Evolutionary conservation across 2,797 vertebrate genomes (phyloP).

Genomic region (Sus cebifrons): DNA sequence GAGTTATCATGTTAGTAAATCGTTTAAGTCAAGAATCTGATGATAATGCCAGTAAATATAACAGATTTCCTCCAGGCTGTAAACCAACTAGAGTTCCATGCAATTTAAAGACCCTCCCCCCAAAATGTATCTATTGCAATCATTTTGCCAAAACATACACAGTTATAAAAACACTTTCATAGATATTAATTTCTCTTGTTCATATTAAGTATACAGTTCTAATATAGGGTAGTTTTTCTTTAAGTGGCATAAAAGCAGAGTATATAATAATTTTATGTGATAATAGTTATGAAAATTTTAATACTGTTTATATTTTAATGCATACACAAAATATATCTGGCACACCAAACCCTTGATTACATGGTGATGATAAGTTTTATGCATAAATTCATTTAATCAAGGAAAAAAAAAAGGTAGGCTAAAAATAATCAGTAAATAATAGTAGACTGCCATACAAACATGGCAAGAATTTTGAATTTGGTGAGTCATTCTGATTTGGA

Average conservation of each 20-base stretch:
- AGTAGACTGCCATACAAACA: not conserved
- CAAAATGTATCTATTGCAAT: not conserved
- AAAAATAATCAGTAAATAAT: not conserved
- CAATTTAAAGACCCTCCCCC: not conserved
- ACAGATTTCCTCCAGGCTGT: not conserved
- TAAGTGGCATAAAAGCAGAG: not conserved
- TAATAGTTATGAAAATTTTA: not conserved
- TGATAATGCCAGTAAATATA: not conserved
- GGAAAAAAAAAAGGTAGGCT: not conserved
- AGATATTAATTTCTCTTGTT: not conserved
- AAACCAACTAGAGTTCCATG: not conserved
- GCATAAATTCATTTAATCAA: conserved; percentile 1
- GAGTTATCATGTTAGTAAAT: not conserved
- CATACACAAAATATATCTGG: not conserved
- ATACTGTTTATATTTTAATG: conserved; percentile 33
- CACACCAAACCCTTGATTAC: conserved; percentile 32
- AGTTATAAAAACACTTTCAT: not conserved
- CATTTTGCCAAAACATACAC: conserved; percentile 29
- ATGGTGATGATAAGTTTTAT: not conserved
- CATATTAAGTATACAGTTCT: not conserved
- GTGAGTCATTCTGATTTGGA: not conserved
- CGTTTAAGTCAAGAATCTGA: not conserved
- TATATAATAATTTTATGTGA: not conserved
- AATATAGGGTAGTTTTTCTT: not conserved
- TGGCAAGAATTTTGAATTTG: conserved; percentile 33